Base-by-base conservation (phyloP, 1,140 invertebrate species). In the Phocides pigmalion region DNA sequence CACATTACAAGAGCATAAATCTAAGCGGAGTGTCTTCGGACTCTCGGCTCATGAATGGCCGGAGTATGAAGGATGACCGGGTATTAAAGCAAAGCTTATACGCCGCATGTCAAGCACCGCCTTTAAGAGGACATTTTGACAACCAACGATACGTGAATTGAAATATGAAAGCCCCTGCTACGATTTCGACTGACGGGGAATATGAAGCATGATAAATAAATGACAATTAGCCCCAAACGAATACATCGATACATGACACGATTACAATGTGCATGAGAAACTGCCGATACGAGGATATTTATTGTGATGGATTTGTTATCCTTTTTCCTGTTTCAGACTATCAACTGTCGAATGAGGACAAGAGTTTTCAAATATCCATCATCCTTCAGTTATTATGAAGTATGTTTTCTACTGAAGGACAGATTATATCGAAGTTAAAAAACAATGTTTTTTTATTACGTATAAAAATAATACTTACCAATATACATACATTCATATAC, bases 1-100 rank as follows among this genome's bases (percentile, higher is more conserved):
- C 74, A 74, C 62, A 72, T 79, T 79, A 82, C 77, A 66, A 49
- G 67, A 62, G 74, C 81, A 90, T 90, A 90, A 90, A 90, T 90
- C 86, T 89, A 85, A 82, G 73, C 66, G 69, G 50, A 80, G 80
- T 84, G 84, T 89, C 84, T 75, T 77, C 70, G 68, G 71, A 69
- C 72, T 46, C 47, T 47, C 49, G 63, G 65, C 70, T 56, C 81
- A 74, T 89, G 81, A 87, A 89, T 88, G 83, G 84, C 54, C 58
- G 61, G 61, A 72, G 79, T 84, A 89, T 90, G 87, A 90, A 68
- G 79, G 86, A 89, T 87, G 78, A 74, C 68, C 76, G 47, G 58
- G 72, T 66, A 79, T 74, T 71, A 76, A 75, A 58, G 65, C 76
- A 72, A 64, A 69, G 75, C 67, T 70, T 66, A 66, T 76, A 72